Evolutionary conservation across 2,797 vertebrate species (phyloP), one percentile per base, ranked within the genome.

Genomic region (Botia almorhae): DNA sequence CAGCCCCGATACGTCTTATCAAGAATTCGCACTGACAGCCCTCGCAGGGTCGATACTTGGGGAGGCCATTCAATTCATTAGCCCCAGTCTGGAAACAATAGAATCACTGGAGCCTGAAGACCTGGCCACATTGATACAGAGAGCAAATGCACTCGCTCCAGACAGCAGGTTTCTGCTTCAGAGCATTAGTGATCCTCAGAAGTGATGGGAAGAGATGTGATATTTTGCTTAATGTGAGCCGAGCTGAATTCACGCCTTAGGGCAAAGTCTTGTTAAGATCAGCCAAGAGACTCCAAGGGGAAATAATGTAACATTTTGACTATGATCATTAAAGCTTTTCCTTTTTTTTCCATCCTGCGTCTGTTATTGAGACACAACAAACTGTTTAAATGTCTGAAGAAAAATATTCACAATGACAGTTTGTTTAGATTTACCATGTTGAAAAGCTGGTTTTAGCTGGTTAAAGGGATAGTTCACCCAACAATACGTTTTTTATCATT

Each of bases 51-150:
- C 86, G 84, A 90, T 92, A 83, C 60, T 82, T 67, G 16, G 80
- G 82, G 84, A 84, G 83, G 85, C 71, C 85, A 81, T 78, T 86
- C 86, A 86, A 86, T 92, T 90, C 84, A 91, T 91, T 92, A 92
- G 87, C 67, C 69, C 67, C 23, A 58, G 69, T 61, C 55, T 36
- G 79, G 81, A 83, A 86, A 78, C 81, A 81, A 85, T 67, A 63
- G 63, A 76, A 61, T 76, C 67, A 79, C 80, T 85, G 58, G 50
- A 78, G 67, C 76, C 77, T 74, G 26, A 69, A 83, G 67, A 60
- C 58, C 78, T 76, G 83, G 65, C 56, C 82, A 80, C 71, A 71
- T 39, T 78, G 69, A 81, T 74, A 78, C 67, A 19, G 33, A n/a
- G 23, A 75, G 75, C 74, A 76, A 75, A 76, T 7, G 71, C 33